These are phyloP conservation scores for Parasteatoda lunata DNA, from an alignment of 2,888 invertebrate species.

Conservation along the genomic window DNA sequence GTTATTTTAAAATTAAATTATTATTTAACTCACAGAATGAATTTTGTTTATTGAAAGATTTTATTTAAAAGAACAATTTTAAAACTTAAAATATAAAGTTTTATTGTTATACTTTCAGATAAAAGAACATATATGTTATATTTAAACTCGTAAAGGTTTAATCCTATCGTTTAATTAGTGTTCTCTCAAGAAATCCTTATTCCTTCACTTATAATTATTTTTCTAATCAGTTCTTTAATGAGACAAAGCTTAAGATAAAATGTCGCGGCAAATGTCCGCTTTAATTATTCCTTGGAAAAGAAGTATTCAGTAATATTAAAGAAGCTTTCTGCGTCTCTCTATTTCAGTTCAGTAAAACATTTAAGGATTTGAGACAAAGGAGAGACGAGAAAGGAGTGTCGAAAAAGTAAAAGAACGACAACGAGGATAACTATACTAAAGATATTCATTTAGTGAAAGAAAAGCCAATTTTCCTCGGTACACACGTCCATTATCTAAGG, in stretches of 20 bases:
- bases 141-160: background rate
- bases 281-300: conserved; percentile 2
- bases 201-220: background rate
- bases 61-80: no score
- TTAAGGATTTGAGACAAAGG: background rate
- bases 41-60: no score
- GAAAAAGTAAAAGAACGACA: conserved; percentile 6
- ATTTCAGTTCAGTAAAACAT: background rate
- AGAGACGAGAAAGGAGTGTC: background rate
- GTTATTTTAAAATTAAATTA: no score
- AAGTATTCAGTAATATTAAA: background rate
- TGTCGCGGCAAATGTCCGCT: conserved; percentile 2
- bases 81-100: no score
- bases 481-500: conserved; percentile 21
- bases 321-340: background rate
- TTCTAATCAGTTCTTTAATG: conserved; percentile 3
- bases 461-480: conserved; percentile 47
- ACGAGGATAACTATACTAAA: conserved; percentile 24
- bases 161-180: background rate
- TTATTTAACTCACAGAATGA: no score
- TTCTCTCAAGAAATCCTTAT: background rate
- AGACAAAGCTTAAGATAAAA: conserved; percentile 3
- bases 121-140: no score
- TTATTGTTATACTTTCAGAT: no score
- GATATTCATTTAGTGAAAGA: conserved; percentile 50